Percentiles rank a stretch among this genome's conserved stretches.
Evolutionary conservation across 2,113 vertebrate species (phyloP).

Genomic region (Dicerorhinus sumatrensis): DNA sequence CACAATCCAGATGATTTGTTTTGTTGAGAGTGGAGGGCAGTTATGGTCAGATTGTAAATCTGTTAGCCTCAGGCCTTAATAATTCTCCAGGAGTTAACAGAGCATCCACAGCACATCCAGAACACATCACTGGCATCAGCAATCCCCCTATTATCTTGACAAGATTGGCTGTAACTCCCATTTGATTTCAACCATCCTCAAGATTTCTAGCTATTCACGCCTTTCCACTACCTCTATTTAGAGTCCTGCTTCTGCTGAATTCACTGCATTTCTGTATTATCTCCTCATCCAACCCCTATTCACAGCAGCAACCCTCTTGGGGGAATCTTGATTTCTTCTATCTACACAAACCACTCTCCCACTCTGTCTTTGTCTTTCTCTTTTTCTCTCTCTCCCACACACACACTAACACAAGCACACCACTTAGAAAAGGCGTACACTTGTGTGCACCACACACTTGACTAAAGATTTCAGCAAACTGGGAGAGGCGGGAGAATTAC

Average conservation of each 20-base stretch:
- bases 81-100: not conserved
- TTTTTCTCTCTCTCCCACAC: not conserved
- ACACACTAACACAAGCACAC: not conserved
- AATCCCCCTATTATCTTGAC: not conserved
- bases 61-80: not conserved
- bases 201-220: not conserved
- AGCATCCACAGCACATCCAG: not conserved
- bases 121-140: fast-evolving
- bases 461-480: not conserved
- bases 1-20: not conserved
- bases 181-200: not conserved
- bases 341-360: not conserved
- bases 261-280: not conserved
- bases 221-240: not conserved
- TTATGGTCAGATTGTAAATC: too few species aligned
- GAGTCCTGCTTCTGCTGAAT: not conserved
- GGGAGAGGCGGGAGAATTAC: fast-evolving
- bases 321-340: not conserved
- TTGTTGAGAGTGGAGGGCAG: not conserved
- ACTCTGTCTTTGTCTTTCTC: not conserved
- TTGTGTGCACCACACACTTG: not conserved
- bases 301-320: fast-evolving
- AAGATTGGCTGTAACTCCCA: not conserved
- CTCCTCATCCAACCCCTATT: not conserved
- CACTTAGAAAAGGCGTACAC: not conserved